Evolutionary conservation across 2,888 invertebrate genomes (phyloP).

Genomic region (Drosophila nigritarsus): DNA sequence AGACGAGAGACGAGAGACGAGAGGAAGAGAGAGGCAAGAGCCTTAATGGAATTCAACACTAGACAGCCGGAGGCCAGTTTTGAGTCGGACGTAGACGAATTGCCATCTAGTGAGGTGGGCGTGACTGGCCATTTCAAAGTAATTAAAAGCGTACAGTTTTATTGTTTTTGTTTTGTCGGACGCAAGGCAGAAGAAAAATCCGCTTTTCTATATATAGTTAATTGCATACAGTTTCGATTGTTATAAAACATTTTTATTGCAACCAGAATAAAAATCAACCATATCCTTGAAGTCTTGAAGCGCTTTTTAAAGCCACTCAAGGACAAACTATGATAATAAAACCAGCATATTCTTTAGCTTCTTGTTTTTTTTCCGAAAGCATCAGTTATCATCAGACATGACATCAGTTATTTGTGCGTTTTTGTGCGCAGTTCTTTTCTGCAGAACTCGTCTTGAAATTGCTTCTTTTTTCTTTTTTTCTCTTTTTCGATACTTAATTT

Average conservation of each 20-base stretch:
- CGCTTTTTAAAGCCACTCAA: slow-evolving; percentile 10
- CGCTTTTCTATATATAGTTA: slow-evolving; percentile 39
- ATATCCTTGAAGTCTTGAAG: slow-evolving; percentile 28
- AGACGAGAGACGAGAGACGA: no score
- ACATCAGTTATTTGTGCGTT: slow-evolving; percentile 39
- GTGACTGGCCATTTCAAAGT: slow-evolving; percentile 53
- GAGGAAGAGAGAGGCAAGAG: slow-evolving; percentile 11
- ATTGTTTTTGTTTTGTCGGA: slow-evolving; percentile 25
- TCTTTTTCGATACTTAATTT: neutral
- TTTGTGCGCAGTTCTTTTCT: slow-evolving; percentile 23
- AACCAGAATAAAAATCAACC: slow-evolving; percentile 2
- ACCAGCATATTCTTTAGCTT: slow-evolving; percentile 2
- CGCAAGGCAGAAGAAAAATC: slow-evolving; percentile 18
- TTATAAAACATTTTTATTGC: slow-evolving; percentile 39
- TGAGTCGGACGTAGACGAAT: slow-evolving; percentile 73
- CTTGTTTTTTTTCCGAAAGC: slow-evolving; percentile 5
- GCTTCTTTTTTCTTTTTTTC: neutral
- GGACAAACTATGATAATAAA: slow-evolving; percentile 22
- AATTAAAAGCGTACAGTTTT: slow-evolving; percentile 66
- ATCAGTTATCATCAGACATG: slow-evolving; percentile 11
- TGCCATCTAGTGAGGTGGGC: slow-evolving; percentile 59
- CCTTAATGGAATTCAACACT: slow-evolving; percentile 43
- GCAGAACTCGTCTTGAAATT: slow-evolving; percentile 15
- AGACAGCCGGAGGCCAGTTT: slow-evolving; percentile 37
- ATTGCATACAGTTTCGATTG: slow-evolving; percentile 31